Evolutionary conservation across 2,113 vertebrate genomes (phyloP), one percentile per base, ranked within the genome.

Genomic region (Phycodurus eques): DNA sequence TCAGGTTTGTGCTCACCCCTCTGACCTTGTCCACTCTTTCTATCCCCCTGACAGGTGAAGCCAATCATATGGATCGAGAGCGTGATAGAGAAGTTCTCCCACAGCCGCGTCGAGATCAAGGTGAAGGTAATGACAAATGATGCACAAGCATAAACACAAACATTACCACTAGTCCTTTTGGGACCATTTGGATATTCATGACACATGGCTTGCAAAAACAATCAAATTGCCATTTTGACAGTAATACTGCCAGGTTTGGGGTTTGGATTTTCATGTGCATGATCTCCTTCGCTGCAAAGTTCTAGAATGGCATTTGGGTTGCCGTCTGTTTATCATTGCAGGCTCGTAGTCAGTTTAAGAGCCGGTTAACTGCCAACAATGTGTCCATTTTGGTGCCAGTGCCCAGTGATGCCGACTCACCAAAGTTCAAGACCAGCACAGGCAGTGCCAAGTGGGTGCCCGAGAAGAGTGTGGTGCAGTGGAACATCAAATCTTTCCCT

Each of bases 11-110:
- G 4, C 78, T 74, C 39, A 20, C 71, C 54, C 62, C 76, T 68
- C 76, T 85, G 80, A 90, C 81, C 82, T 86, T 80, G 77, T 76
- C 80, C 68, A 3, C 77, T 53, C 53, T 47, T 42, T 72, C 74
- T 73, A 47, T 39, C 61, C 17, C 22, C 69, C 51, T 83, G 81
- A 74, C 91, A 94, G 93, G 90, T 94, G 80, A 94, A 94, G 85
- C 93, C 93, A 66, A 92, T 94, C 51, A 92, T 94, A 80, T 94
- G 93, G 93, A 94, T 94, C 13, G 93, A 94, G 86, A 94, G 93
- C 42, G 84, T 92, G 81, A 94, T 94, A 74, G 93, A 94, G 84
- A 94, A 87, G 89, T 94, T 91, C 82, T 93, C 93, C 67, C 93
- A 94, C 89, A 94, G 93, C 73, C 90, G 93, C 22, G 91, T 94